Conservation (phyloP, 2,888 invertebrate genomes). For the Philaethria dido region DNA sequence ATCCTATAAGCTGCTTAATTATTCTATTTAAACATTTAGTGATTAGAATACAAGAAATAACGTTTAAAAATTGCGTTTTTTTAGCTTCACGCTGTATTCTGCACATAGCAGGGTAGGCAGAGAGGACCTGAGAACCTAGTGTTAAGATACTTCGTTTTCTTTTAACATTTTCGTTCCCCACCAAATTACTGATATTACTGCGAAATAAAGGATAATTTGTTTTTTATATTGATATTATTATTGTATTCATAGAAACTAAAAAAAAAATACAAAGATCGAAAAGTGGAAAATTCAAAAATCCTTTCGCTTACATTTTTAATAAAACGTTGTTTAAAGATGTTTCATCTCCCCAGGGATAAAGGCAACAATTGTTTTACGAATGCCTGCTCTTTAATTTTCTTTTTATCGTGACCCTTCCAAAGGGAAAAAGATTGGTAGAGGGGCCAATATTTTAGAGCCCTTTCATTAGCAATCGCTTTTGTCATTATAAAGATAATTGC, state of each 20-base stretch:
- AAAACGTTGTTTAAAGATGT: constrained; percentile 22
- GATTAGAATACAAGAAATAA: not conserved
- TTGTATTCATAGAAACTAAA: not conserved
- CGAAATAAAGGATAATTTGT: too few species aligned
- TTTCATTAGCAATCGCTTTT: constrained; percentile 38
- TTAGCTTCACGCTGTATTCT: too few species aligned
- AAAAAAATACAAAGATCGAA: constrained; percentile 5
- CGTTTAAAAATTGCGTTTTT: not conserved
- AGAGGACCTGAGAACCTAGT: too few species aligned
- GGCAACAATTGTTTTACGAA: constrained; percentile 51
- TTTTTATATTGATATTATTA: too few species aligned
- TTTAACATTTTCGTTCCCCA: too few species aligned
- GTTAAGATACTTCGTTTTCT: too few species aligned
- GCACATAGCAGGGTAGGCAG: too few species aligned
- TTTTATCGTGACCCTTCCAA: constrained; percentile 60
- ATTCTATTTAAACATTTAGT: constrained; percentile 1
- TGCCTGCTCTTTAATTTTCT: constrained; percentile 59
- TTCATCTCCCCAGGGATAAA: constrained; percentile 20
- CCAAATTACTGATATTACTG: too few species aligned
- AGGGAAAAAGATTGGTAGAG: constrained; percentile 50
- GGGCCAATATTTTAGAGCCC: constrained; percentile 44
- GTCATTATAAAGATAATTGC: constrained; percentile 36
- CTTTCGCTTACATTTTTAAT: constrained; percentile 13
- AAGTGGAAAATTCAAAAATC: constrained; percentile 20
- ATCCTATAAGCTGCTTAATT: constrained; percentile 8